phyloP scores from a whole-genome alignment of 1,140 invertebrate species.

The Drosophila novamexicana region DNA sequence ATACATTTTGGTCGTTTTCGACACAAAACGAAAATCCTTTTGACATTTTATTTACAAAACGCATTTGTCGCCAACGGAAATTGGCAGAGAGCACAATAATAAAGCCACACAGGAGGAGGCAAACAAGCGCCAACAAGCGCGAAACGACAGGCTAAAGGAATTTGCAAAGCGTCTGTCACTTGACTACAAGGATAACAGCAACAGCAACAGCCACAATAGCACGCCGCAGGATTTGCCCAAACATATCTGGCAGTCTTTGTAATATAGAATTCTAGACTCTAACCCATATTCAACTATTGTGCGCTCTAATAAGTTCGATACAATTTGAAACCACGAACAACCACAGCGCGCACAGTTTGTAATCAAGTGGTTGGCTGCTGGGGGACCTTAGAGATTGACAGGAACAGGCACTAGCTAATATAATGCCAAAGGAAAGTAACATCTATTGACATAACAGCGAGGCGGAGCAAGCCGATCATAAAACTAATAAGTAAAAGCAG shows the following conservation, averaged over 20 bases:
- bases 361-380: conserved; percentile 8
- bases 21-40: conserved; percentile 64
- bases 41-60: conserved; percentile 80
- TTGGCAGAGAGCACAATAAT: conserved; percentile 77
- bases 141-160: conserved; percentile 32
- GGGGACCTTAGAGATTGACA: background rate
- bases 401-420: conserved; percentile 1
- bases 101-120: conserved; percentile 60
- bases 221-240: background rate
- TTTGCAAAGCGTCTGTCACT: conserved; percentile 12
- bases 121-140: conserved; percentile 45
- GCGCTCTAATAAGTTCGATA: conserved; percentile 3
- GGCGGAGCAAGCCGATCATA: conserved; percentile 12
- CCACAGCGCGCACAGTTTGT: background rate
- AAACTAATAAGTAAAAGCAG: conserved; percentile 7
- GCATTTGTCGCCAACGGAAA: conserved; percentile 76
- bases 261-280: background rate
- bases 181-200: conserved; percentile 20
- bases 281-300: conserved; percentile 3
- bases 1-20: conserved; percentile 47
- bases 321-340: background rate
- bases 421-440: background rate
- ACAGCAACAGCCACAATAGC: conserved; percentile 5
- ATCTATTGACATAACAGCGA: no score
- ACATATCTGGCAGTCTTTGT: background rate